Evolutionary conservation across 2,113 vertebrate species (phyloP).

Genomic region (Daboia siamensis): DNA sequence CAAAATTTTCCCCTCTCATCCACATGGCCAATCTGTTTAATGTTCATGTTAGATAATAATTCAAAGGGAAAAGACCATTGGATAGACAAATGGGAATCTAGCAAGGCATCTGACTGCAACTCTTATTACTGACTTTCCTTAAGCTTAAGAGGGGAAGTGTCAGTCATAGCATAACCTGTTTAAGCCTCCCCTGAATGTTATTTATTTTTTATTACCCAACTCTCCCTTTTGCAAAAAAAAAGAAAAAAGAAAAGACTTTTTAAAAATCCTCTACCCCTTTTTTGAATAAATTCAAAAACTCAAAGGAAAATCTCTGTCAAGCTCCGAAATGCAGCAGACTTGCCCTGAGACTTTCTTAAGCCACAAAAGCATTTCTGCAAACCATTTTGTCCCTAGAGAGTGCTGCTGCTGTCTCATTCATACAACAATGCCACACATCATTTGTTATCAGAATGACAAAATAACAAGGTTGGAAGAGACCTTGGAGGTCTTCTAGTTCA

Average conservation of each 20-base stretch:
- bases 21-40: neutral
- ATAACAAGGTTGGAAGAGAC: neutral
- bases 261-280: neutral
- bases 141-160: neutral
- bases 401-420: neutral
- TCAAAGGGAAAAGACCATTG: neutral
- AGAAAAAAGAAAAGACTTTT: neutral
- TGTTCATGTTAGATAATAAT: neutral
- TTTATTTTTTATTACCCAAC: neutral
- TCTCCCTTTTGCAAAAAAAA: neutral
- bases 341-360: neutral
- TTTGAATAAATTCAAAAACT: neutral
- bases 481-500: neutral
- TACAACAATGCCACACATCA: neutral
- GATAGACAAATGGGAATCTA: neutral
- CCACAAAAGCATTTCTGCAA: neutral
- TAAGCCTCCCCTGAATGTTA: neutral
- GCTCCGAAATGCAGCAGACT: neutral
- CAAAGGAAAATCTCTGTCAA: neutral
- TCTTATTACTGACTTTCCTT: neutral
- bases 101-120: neutral
- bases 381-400: neutral
- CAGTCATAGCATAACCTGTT: neutral
- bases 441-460: neutral
- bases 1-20: neutral